Base-by-base conservation (phyloP, 2,888 invertebrate species). In the Andrena dorsata region DNA sequence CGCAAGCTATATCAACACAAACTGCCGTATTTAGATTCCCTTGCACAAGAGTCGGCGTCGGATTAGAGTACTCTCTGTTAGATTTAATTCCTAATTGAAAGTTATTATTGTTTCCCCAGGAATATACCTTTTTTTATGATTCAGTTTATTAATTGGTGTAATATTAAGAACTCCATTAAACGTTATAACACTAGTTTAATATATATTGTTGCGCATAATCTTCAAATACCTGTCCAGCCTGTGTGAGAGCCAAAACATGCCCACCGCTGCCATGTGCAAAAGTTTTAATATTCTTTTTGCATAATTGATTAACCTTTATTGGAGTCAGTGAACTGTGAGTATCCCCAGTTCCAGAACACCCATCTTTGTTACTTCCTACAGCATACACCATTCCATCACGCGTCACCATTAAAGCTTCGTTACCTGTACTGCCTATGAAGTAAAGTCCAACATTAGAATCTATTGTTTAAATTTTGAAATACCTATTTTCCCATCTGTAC, bases 191-290 rank as follows among this genome's bases (percentile, higher is more conserved):
- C 41, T 3, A n/a, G 28, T 1, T 6, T 32, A 23, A 66, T 70
- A 49, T 6, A 30, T 7, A n/a, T n/a, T n/a, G 30, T 63, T 35
- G 7, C 2, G n/a, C 1, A 3, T 64, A 23, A 32, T 20, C 35
- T 47, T 23, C 13, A 49, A 26, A 47, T 41, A 93, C 93, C 84
- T 95, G 94, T 30, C 96, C 96, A 75, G 92, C 94, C 82, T 93
- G 92, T 16, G 95, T 95, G 1, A 95, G 94, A 1, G 95, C 96
- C 47, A 96, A 90, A 2, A 96, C 95, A 91, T 96, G 95, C 8
- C 95, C 95, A 10, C 95, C 95, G 89, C 94, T 95, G 0, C 95
- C 96, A 92, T 94, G 95, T 1, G 95, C 94, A 86, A 96, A 94
- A 30, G 94, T 94, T 85, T 94, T 94, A 35, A 96, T 93, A 26